Evolutionary conservation across 2,888 invertebrate genomes (phyloP), one percentile per base, ranked within the genome.

Genomic region (Ditula angustiorana): DNA sequence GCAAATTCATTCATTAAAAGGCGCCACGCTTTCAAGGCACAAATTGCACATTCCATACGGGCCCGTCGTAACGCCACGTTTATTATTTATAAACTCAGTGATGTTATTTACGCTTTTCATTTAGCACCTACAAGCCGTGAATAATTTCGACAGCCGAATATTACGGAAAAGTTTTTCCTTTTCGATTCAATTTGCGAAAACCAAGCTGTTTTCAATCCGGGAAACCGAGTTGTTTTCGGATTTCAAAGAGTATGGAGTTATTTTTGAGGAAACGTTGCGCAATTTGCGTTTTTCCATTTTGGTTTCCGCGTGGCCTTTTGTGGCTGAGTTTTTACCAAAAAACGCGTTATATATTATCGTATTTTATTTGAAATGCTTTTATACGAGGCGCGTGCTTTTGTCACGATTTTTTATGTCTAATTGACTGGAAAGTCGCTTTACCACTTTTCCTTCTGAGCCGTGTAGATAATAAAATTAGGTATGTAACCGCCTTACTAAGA

Each of bases 51-150:
- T 67, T 67, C 63, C 53, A 74, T 72, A 73, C 68, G 66, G 67
- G 60, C 65, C 65, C 68, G 71, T 65, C 60, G 64, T 58, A 65
- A 67, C 67, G 69, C 66, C 63, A 60, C 70, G 73, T 78, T 74
- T 76, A 76, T 78, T 80, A 78, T 78, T 77, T 75, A 76, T 62
- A 67, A 74, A 72, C 68, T 53, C 67, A 72, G 74, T 76, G 77
- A 78, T 77, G 76, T 71, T 83, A 81, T 85, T 80, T 79, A 78
- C 74, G 79, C 78, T 81, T 79, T 75, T 77, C 76, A 80, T 80
- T 81, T 75, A 64, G 53, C 53, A 74, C 68, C 71, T 69, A 71
- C 76, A 77, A 72, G 73, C 71, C 60, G 61, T 56, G 69, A 69
- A 71, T 68, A 69, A 73, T 70, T 74, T 65, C 58, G 55, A 13